phyloP scores from a whole-genome alignment of 2,797 vertebrate genomes.

The Bradypodion ventrale region DNA sequence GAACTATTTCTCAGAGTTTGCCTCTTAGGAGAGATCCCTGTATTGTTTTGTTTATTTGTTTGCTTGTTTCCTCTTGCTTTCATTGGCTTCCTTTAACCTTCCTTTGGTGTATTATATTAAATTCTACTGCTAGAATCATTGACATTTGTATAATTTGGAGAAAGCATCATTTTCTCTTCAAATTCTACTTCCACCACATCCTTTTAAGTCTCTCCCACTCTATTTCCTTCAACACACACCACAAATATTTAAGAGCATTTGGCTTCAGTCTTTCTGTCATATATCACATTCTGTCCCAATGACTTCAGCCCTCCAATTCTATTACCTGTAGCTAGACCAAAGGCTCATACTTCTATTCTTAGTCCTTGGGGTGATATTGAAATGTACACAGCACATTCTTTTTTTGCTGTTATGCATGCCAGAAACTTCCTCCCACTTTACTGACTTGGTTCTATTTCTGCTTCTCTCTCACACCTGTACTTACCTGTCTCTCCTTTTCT shows the following conservation, averaged over 20 bases:
- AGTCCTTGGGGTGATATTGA: too few species aligned
- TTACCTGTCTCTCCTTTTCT: background rate
- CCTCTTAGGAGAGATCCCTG: background rate
- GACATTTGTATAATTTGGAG: background rate
- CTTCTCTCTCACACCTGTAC: too few species aligned
- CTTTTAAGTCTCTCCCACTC: background rate
- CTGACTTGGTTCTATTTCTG: background rate
- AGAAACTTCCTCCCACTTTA: too few species aligned
- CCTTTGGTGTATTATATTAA: background rate
- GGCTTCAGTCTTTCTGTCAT: background rate
- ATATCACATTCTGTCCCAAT: background rate
- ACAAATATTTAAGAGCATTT: too few species aligned
- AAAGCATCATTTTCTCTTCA: background rate
- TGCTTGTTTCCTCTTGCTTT: background rate
- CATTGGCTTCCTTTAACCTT: background rate
- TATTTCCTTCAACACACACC: background rate
- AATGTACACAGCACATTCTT: too few species aligned
- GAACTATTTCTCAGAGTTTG: background rate
- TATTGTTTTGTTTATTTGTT: background rate
- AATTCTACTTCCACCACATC: background rate
- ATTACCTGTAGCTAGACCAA: too few species aligned
- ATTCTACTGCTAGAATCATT: background rate
- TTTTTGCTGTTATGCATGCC: background rate
- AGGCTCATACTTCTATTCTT: too few species aligned
- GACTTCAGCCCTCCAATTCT: background rate